Evolutionary conservation across 2,888 invertebrate species (phyloP), one percentile per base, ranked within the genome.

Genomic region (Drosophila birchii): DNA sequence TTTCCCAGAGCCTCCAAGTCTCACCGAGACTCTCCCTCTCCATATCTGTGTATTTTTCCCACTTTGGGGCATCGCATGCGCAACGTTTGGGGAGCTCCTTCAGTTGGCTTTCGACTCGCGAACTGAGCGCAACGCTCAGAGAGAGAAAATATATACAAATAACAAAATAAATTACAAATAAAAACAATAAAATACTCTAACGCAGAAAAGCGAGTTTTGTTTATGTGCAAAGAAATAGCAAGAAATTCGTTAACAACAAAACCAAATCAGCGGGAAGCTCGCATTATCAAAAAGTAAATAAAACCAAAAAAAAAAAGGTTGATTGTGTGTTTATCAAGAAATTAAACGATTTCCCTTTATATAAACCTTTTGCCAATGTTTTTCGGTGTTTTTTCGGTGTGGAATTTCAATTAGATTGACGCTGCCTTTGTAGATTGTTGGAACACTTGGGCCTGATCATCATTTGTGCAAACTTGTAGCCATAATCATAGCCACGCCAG

Each of bases 401-500:
- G 47, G 41, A 70, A 70, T 45, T 60, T 70, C 45, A 64, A 43
- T 44, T 43, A 20, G 41, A 14, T 47, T 39, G 29, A 32, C 34
- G 43, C 38, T 49, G 66, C 44, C 68, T 54, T n/a, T 34, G 54
- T 34, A 75, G 68, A 54, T 76, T 75, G 53, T 72, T 72, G 32
- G 43, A 53, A 41, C 73, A 73, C 45, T 75, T 73, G 14, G 89
- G 82, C 39, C 95, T 92, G 64, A 96, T 94, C 94, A 95, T 94
- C 94, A 95, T 95, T 83, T 94, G 93, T 1, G 94, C 93, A 78
- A 93, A 93, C 74, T 93, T 93, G 9, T 96, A 92, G 9, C 95
- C 95, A 58, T 94, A 94, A 76, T 93, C 93, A 1, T 95, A 94
- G 0, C 95, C 95, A 63, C 94, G 94, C 92, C 95, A 95, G 23